Evolutionary conservation across 2,113 vertebrate species (phyloP).

Genomic region (Eretmochelys imbricata): DNA sequence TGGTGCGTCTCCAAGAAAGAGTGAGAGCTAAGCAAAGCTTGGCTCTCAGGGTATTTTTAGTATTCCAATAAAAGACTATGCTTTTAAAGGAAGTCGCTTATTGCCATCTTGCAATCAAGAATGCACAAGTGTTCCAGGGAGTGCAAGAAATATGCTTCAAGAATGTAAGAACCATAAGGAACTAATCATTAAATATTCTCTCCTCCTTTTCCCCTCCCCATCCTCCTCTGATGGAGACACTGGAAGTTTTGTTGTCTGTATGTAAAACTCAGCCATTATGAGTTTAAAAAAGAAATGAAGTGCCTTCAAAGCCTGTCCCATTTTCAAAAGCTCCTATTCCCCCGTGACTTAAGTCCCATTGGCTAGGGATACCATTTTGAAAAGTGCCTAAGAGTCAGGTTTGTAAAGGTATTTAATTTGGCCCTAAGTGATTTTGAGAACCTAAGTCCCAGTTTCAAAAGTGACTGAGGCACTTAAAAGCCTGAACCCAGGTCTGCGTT

Average conservation of each 20-base stretch:
- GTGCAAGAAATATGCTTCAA: slow-evolving; percentile 71
- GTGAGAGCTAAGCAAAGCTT: slow-evolving; percentile 31
- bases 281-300: background rate
- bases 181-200: slow-evolving; percentile 66
- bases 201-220: slow-evolving; percentile 58
- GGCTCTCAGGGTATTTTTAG: slow-evolving; percentile 69
- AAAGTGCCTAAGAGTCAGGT: slow-evolving; percentile 41
- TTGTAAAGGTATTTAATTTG: slow-evolving; percentile 44
- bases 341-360: background rate
- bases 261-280: slow-evolving; percentile 59
- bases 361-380: slow-evolving; percentile 30
- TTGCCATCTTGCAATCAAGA: slow-evolving; percentile 74
- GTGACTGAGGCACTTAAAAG: no score
- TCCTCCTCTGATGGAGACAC: slow-evolving; percentile 53
- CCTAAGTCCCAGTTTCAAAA: background rate
- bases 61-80: slow-evolving; percentile 67
- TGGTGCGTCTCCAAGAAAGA: slow-evolving; percentile 71
- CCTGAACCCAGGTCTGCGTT: no score
- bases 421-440: slow-evolving; percentile 14
- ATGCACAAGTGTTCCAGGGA: slow-evolving; percentile 74
- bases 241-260: slow-evolving; percentile 61
- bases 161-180: slow-evolving; percentile 68
- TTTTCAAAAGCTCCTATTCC: background rate
- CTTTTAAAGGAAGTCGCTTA: slow-evolving; percentile 74
- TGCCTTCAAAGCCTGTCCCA: background rate